Percentiles rank a stretch among this genome's conserved stretches.
Evolutionary conservation across 37 sponge, comb jelly and placozoan genomes (phyloP).

Genomic region (Ianthella basta): DNA sequence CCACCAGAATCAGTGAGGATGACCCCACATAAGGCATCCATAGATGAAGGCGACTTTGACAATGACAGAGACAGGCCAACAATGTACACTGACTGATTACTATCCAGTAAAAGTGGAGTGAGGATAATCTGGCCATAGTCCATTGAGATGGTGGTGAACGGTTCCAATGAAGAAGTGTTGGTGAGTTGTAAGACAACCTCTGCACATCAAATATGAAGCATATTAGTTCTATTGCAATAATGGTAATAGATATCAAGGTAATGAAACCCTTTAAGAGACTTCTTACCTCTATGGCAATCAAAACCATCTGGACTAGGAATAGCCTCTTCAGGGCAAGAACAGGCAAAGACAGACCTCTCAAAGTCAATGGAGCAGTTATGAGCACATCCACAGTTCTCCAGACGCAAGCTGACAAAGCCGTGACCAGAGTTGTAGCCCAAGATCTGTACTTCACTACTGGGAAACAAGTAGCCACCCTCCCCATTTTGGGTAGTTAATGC

Average conservation of each 20-base stretch:
- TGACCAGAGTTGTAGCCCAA: constrained; percentile 2
- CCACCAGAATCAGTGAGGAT: too few relatives aligned
- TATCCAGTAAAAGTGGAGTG: too few relatives aligned
- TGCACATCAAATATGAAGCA: too few relatives aligned
- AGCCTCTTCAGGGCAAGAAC: not conserved
- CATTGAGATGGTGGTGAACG: too few relatives aligned
- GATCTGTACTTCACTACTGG: not conserved
- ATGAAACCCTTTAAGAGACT: not conserved
- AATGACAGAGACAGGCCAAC: too few relatives aligned
- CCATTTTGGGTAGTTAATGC: not conserved
- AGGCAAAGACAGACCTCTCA: constrained; percentile 15
- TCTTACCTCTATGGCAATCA: constrained; percentile 46
- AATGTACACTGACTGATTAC: too few relatives aligned
- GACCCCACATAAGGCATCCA: too few relatives aligned
- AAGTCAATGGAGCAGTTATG: constrained; percentile 27
- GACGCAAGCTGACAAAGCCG: constrained; percentile 21
- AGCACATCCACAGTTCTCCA: constrained; percentile 31
- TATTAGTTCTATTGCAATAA: too few relatives aligned
- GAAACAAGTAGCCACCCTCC: constrained; percentile 22
- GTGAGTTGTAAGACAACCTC: too few relatives aligned
- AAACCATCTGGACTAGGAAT: constrained; percentile 27
- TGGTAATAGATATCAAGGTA: not conserved
- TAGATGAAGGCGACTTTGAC: too few relatives aligned
- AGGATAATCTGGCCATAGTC: too few relatives aligned
- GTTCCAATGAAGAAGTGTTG: too few relatives aligned